phyloP scores from a whole-genome alignment of 2,797 vertebrate genomes.

The Parauchenoglanis ngamensis region DNA sequence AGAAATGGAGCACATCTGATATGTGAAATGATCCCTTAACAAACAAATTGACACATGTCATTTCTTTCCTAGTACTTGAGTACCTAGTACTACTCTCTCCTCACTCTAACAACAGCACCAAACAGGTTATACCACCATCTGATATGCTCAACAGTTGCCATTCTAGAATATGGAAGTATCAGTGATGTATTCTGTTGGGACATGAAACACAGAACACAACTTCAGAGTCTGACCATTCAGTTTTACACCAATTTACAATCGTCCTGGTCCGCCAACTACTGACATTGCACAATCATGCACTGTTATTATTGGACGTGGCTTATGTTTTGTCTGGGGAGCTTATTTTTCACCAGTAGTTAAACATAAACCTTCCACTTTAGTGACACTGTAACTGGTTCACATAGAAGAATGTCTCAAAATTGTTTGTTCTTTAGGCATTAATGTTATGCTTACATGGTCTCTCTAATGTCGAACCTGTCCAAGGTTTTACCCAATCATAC shows the following conservation, averaged over 20 bases:
- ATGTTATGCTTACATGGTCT: neutral
- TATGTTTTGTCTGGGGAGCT: neutral
- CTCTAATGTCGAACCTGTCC: neutral
- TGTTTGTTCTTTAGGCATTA: neutral
- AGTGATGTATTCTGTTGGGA: neutral
- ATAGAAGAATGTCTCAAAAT: neutral
- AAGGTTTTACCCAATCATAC: neutral
- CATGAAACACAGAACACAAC: neutral
- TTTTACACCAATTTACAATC: neutral
- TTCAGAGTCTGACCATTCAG: neutral
- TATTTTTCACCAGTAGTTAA: neutral
- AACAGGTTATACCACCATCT: neutral
- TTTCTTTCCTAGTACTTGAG: neutral
- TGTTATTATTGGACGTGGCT: neutral
- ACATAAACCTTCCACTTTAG: neutral
- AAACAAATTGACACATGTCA: neutral
- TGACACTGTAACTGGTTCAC: conserved; percentile 4
- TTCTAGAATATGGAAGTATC: neutral
- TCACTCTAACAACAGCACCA: neutral
- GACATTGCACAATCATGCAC: neutral
- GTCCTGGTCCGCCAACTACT: neutral
- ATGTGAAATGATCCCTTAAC: neutral
- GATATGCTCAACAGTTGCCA: neutral
- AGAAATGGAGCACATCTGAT: neutral
- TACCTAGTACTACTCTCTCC: neutral